Percentiles rank a stretch among this genome's conserved stretches.
These are phyloP conservation scores for Motacilla tschutschensis DNA, from an alignment of 2,113 vertebrate species.

Conservation along the genomic window DNA sequence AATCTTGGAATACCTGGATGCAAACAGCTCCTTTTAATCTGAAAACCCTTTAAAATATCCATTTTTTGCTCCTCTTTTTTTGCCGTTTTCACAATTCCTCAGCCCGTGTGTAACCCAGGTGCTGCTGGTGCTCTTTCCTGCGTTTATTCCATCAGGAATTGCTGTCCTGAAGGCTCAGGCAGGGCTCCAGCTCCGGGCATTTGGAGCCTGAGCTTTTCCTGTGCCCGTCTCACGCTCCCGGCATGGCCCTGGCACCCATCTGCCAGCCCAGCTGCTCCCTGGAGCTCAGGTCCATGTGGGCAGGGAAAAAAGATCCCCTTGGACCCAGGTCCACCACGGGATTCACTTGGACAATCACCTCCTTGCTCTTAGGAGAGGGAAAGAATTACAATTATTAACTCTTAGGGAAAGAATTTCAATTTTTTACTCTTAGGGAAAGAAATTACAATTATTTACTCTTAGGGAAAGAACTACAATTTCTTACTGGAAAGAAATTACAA, in stretches of 20 bases:
- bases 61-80: background rate
- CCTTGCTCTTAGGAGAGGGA: too few relatives aligned
- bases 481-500: too few relatives aligned
- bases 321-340: background rate
- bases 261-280: background rate
- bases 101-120: accelerated
- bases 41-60: background rate
- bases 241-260: slow-evolving; percentile 25
- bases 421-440: too few relatives aligned
- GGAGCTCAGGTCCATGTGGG: background rate
- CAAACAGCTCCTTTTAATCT: background rate
- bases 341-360: background rate
- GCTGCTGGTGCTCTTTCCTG: accelerated
- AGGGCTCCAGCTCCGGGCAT: background rate
- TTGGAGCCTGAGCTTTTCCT: background rate
- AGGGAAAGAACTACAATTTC: too few relatives aligned
- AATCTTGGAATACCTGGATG: too few relatives aligned
- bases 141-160: accelerated
- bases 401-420: too few relatives aligned
- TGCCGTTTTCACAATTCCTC: background rate
- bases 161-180: background rate
- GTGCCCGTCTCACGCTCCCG: slow-evolving; percentile 25
- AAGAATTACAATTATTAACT: too few relatives aligned
- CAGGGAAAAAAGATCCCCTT: background rate
- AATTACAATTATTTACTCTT: too few relatives aligned